Conservation (phyloP, 2,797 vertebrate genomes). For the Sebastes minor region DNA sequence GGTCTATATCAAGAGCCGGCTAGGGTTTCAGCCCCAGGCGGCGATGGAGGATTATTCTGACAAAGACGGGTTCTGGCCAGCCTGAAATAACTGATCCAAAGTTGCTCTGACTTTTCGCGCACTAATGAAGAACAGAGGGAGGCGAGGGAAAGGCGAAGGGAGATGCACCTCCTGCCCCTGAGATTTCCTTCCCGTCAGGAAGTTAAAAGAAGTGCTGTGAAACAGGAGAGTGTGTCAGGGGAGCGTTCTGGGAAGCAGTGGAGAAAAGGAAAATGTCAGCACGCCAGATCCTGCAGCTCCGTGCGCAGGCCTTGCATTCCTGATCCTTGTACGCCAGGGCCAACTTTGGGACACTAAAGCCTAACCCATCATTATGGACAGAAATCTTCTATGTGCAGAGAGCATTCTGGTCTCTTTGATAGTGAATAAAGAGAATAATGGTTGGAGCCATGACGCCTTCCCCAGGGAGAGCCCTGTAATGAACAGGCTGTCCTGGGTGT, state of each 20-base stretch:
- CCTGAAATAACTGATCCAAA: constrained; percentile 81
- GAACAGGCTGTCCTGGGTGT: constrained; percentile 31
- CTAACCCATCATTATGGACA: constrained; percentile 3
- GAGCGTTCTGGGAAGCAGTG: constrained; percentile 55
- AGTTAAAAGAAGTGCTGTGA: constrained; percentile 66
- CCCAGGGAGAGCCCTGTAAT: constrained; percentile 9
- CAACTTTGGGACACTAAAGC: constrained; percentile 27
- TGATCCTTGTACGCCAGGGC: constrained; percentile 33
- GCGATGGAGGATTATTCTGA: constrained; percentile 77
- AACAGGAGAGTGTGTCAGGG: constrained; percentile 59
- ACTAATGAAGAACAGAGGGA: constrained; percentile 70
- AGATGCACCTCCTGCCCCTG: constrained; percentile 57
- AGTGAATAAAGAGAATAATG: constrained; percentile 1
- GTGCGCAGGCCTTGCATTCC: constrained; percentile 38
- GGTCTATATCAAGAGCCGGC: constrained; percentile 78
- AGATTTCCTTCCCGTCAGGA: constrained; percentile 56
- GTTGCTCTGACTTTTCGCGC: constrained; percentile 56
- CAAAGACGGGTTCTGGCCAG: constrained; percentile 75
- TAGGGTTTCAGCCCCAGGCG: constrained; percentile 70
- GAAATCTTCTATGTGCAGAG: neutral
- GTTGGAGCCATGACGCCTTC: neutral
- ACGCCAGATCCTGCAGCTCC: constrained; percentile 31
- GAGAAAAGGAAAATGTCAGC: constrained; percentile 67
- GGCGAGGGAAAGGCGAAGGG: constrained; percentile 29
- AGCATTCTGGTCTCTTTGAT: neutral